phyloP scores from a whole-genome alignment of 2,888 invertebrate genomes.

The Phyllotreta striolata region DNA sequence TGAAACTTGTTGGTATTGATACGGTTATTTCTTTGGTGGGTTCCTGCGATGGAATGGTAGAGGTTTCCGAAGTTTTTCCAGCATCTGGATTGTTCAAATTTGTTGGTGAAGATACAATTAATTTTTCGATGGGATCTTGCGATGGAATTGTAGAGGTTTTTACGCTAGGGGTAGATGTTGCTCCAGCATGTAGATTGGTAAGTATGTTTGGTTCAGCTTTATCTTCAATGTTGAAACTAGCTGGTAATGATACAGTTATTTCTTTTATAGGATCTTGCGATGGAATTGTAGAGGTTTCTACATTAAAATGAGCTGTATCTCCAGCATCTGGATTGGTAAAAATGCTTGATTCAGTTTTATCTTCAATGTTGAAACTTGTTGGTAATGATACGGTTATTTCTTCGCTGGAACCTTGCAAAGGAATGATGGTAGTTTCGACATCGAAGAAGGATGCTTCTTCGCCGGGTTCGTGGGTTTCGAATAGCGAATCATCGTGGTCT shows the following conservation, averaged over 20 bases:
- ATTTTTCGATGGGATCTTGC: too few relatives aligned
- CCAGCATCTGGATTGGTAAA: background rate
- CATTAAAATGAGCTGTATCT: background rate
- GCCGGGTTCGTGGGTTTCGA: slow-evolving; percentile 24
- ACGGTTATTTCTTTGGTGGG: slow-evolving; percentile 20
- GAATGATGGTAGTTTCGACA: background rate
- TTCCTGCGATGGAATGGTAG: background rate
- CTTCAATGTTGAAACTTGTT: slow-evolving; percentile 19
- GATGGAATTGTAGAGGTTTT: background rate
- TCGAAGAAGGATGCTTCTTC: slow-evolving; percentile 29
- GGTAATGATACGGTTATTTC: slow-evolving; percentile 27
- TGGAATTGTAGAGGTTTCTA: background rate
- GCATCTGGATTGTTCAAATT: background rate
- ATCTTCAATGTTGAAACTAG: too few relatives aligned
- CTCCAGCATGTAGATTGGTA: background rate
- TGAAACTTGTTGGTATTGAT: slow-evolving; percentile 26
- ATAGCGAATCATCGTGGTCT: slow-evolving; percentile 32
- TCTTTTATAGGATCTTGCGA: too few relatives aligned
- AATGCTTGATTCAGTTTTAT: background rate
- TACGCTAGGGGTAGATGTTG: background rate
- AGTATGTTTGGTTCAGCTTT: background rate
- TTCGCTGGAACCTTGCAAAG: slow-evolving; percentile 3
- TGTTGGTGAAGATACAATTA: too few relatives aligned
- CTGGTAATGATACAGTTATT: too few relatives aligned
- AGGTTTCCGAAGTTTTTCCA: slow-evolving; percentile 19